A percentile compares a stretch with the other conserved stretches of the same genome.
phyloP scores from a whole-genome alignment of 2,797 vertebrate genomes.

The Holocentrus rufus region DNA sequence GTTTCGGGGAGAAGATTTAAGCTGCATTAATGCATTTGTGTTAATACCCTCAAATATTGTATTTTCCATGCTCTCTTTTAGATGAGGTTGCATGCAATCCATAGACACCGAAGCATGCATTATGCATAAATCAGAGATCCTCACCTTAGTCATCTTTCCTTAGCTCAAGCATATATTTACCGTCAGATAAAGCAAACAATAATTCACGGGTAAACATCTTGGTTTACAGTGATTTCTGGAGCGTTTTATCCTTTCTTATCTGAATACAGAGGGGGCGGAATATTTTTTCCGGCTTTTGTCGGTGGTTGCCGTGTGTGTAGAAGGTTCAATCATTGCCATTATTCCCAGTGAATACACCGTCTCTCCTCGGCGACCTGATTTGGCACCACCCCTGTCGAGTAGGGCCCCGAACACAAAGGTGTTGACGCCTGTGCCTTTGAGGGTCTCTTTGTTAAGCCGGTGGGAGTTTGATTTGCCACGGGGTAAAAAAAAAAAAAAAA shows the following conservation, averaged over 20 bases:
- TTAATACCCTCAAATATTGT: slow-evolving; percentile 50
- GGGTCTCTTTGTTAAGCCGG: slow-evolving; percentile 55
- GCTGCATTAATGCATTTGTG: slow-evolving; percentile 37
- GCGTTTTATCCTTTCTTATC: slow-evolving; percentile 58
- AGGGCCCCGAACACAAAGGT: slow-evolving; percentile 58
- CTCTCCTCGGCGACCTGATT: slow-evolving; percentile 62
- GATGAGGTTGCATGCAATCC: slow-evolving; percentile 20
- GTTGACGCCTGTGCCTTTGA: slow-evolving; percentile 45
- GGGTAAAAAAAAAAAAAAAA: too few species aligned
- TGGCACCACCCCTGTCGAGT: slow-evolving; percentile 58
- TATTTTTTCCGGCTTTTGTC: slow-evolving; percentile 55
- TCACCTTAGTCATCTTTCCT: slow-evolving; percentile 54
- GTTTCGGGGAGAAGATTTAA: slow-evolving; percentile 40
- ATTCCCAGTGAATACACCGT: slow-evolving; percentile 53
- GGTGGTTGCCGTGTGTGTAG: slow-evolving; percentile 18
- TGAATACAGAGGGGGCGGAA: slow-evolving; percentile 68
- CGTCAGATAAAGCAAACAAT: slow-evolving; percentile 63
- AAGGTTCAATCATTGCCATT: slow-evolving; percentile 57
- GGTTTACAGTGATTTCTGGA: slow-evolving; percentile 70
- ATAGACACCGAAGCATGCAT: slow-evolving; percentile 32
- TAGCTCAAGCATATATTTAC: slow-evolving; percentile 50
- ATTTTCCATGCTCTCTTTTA: slow-evolving; percentile 37
- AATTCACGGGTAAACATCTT: slow-evolving; percentile 68
- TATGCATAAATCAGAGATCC: slow-evolving; percentile 60
- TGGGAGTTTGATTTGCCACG: slow-evolving; percentile 69